Base-by-base conservation (phyloP, 2,888 invertebrate genomes). In the Luffia ferchaultella region DNA sequence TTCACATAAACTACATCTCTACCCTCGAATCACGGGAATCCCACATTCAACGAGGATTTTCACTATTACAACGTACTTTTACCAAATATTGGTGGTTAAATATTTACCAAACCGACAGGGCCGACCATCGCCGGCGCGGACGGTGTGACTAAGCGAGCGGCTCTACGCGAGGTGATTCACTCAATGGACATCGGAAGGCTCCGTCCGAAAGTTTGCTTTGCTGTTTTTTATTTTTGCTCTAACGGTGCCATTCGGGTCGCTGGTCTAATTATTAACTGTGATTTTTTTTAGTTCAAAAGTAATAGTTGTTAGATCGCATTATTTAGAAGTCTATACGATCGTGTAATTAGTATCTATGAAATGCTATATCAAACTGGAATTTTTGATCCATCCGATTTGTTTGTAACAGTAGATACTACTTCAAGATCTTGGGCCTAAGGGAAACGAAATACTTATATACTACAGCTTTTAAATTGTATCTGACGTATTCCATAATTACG, bases 141-240 rank as follows among this genome's bases (percentile, higher is more conserved):
- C 57, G 60, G 56, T 58, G 65, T 74, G 71, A 75, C 72, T 75
- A 74, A 76, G 60, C 53, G 53, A 57, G 58, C 58, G 47, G 51
- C 48, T 51, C 46, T 50, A 46, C 51, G 59, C 58, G 55, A 62
- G 65, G 68, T 82, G 80, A 80, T 59, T 82, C 80, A 80, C 73
- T 68, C 71, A 60, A 60, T 59, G 61, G 58, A 58, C 60, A 62
- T 60, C 71, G 67, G 70, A 74, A 72, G 70, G 68, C 64, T 65
- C 66, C 66, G 66, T 76, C 70, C 63, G 65, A 68, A 65, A 67
- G 70, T 76, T 64, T 67, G 68, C 66, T 66, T 76, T 76, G 73
- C 76, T 77, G 77, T 78, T 74, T 72, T 73, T 71, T 67, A 70
- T 65, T 20, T 42, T 42, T 61, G 57, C 58, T 52, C 54, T 75